Percentiles rank a stretch among this genome's conserved stretches.
Conservation (phyloP, 1,140 invertebrate species). For the Amphibalanus amphitrite region DNA sequence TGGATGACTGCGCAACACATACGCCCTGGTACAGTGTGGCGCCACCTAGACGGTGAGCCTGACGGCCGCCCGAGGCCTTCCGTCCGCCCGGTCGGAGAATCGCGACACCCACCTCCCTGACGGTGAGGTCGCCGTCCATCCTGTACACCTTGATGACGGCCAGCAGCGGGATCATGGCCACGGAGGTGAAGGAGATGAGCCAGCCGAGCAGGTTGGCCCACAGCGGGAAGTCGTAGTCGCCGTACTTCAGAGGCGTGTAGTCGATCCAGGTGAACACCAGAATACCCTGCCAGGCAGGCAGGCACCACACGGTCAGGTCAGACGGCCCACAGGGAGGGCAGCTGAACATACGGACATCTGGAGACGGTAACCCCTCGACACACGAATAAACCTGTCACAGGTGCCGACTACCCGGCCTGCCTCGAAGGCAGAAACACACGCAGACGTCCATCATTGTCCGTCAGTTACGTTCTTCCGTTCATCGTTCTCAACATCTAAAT, state of each 20-base stretch:
- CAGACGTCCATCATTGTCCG: background rate
- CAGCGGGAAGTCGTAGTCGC: slow-evolving; percentile 50
- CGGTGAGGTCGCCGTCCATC: background rate
- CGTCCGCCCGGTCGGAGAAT: too few species aligned
- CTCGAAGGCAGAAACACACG: too few species aligned
- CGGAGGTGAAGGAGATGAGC: slow-evolving; percentile 43
- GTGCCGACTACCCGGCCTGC: too few species aligned
- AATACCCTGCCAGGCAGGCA: slow-evolving; percentile 41
- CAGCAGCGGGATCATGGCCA: slow-evolving; percentile 47
- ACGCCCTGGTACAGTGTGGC: too few species aligned
- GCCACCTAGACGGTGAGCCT: background rate
- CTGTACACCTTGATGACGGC: slow-evolving; percentile 30
- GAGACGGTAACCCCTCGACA: too few species aligned
- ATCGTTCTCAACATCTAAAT: too few species aligned
- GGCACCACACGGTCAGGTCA: slow-evolving; percentile 11
- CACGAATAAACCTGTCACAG: too few species aligned
- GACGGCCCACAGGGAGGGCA: too few species aligned
- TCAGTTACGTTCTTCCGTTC: background rate
- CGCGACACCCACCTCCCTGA: background rate
- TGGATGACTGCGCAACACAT: background rate
- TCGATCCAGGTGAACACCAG: slow-evolving; percentile 67
- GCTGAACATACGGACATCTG: too few species aligned
- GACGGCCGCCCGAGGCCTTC: too few species aligned
- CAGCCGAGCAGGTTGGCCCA: slow-evolving; percentile 64
- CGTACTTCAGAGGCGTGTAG: slow-evolving; percentile 53